Base-by-base conservation (phyloP, 2,113 vertebrate species). In the Epinephelus cyanopodus region DNA sequence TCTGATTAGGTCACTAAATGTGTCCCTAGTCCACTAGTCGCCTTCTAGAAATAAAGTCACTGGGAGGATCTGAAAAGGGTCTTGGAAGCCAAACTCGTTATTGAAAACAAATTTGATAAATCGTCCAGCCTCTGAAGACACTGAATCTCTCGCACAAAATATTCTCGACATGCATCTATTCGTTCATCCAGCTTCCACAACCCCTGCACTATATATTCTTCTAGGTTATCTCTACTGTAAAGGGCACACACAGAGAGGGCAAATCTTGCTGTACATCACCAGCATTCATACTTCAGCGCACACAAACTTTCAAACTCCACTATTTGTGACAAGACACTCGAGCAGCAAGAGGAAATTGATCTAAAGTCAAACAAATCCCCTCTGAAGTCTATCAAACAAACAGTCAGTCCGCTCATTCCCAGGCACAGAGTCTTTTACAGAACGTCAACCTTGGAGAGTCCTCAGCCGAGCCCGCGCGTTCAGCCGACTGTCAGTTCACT, bases 401-500 rank as follows among this genome's bases (percentile, higher is more conserved):
- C 21, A 17, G 66, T 58, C 81, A 23, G 58, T 21, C 68, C 1
- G 27, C 27, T 54, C 69, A 47, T 73, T 90, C 71, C 33, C 52
- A 74, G 70, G 52, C 62, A 74, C 21, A 9, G 10, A 58, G 52
- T 81, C 45, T 79, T 82, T 77, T 39, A 56, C 64, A 37, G 5
- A 84, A 62, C 8, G 57, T 85, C 52, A 52, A 81, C 80, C 71
- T 65, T 82, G 70, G 70, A 86, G 85, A 81, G 83, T 81, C 79
- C 81, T 84, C 75, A 48, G 67, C 77, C 18, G 39, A 74, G 78
- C 37, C 69, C 1, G 29, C 73, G 71, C 47, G 18, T 82, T 83
- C 86, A 63, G 72, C 76, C 25, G 25, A 85, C 82, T 70, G 82
- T 88, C 86, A 69, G 79, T 81, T 85, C 47, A 23, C 67, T 81